phyloP scores from a whole-genome alignment of 2,797 vertebrate genomes.

The Gallinago solitaria region DNA sequence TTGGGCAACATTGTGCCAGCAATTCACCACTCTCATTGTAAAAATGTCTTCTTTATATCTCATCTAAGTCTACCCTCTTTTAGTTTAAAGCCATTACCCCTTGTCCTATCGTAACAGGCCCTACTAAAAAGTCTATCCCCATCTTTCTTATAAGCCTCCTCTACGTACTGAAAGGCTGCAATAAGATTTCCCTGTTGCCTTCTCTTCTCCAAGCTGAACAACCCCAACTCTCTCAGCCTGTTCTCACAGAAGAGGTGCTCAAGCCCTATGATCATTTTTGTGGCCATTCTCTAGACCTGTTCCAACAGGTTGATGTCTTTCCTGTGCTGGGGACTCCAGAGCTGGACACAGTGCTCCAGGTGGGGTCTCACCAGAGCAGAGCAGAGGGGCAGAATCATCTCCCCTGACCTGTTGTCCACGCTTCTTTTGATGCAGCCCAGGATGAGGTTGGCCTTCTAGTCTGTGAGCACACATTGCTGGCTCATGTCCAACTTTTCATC shows the following conservation, averaged over 20 bases:
- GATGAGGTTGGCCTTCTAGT: too few relatives aligned
- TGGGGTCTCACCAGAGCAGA: background rate
- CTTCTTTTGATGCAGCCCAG: too few relatives aligned
- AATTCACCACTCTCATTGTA: background rate
- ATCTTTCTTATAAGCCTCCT: background rate
- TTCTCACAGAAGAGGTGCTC: background rate
- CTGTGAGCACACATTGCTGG: too few relatives aligned
- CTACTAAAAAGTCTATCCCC: background rate
- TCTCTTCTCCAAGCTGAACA: background rate
- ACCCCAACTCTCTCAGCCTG: background rate
- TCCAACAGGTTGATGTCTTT: background rate
- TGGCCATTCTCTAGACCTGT: background rate
- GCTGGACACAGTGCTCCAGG: background rate
- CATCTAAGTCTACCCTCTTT: background rate
- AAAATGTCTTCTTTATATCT: background rate
- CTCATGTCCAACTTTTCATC: too few relatives aligned
- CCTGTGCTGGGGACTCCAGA: background rate
- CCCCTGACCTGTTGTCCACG: too few relatives aligned
- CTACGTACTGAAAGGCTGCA: background rate
- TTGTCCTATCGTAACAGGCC: background rate
- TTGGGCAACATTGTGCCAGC: background rate
- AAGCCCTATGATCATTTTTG: background rate
- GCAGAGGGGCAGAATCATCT: too few relatives aligned
- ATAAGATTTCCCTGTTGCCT: background rate
- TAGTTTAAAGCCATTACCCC: background rate